Conservation (phyloP, 2,797 vertebrate genomes). For the Pogoniulus pusillus region DNA sequence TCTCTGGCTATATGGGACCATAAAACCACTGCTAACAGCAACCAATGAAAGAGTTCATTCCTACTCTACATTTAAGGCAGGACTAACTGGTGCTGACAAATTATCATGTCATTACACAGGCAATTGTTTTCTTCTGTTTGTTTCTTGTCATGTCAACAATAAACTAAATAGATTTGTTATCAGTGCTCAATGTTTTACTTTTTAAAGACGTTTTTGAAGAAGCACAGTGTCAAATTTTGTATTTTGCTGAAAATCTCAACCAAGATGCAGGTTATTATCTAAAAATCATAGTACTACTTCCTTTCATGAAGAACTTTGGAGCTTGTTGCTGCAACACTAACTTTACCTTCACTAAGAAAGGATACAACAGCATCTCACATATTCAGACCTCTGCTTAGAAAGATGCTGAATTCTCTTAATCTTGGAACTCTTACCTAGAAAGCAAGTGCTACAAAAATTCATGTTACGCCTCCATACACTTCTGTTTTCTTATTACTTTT, state of each 20-base stretch:
- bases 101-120: not conserved
- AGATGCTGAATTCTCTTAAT: not conserved
- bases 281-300: accelerated
- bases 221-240: not conserved
- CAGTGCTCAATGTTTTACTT: not conserved
- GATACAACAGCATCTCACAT: not conserved
- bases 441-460: not conserved
- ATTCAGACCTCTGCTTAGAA: not conserved
- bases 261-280: not conserved
- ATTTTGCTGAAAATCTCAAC: not conserved
- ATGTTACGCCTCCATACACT: not conserved
- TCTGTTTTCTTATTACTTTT: not conserved
- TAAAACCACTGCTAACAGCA: not conserved
- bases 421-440: not conserved
- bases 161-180: not conserved
- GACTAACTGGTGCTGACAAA: not conserved
- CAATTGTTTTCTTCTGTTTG: not conserved
- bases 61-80: not conserved
- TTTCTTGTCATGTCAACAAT: not conserved
- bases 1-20: not conserved
- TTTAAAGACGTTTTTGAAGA: not conserved
- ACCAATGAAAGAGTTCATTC: not conserved
- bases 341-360: not conserved
- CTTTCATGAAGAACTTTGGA: not conserved
- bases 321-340: not conserved